Evolutionary conservation across 2,113 vertebrate genomes (phyloP).

Genomic region (Muntiacus reevesi): DNA sequence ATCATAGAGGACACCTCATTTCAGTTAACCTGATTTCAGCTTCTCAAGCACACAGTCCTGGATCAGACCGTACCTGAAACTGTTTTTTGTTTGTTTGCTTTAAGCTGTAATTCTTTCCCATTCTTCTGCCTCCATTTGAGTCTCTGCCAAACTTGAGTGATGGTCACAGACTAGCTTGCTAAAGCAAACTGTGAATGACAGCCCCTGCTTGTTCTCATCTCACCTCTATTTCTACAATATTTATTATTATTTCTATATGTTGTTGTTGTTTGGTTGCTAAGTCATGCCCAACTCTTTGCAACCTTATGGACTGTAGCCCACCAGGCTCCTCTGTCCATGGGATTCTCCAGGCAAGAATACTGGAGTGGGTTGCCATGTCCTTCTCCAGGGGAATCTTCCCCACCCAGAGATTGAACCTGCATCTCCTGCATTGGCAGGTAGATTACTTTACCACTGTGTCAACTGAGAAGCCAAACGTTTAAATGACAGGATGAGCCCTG

Average conservation of each 20-base stretch:
- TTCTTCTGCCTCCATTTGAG: neutral
- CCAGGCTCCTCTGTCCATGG: neutral
- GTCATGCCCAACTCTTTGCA: neutral
- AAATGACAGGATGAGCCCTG: neutral
- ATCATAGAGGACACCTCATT: accelerated
- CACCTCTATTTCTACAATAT: neutral
- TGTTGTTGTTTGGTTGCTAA: neutral
- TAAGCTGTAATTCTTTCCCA: neutral
- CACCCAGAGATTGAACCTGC: neutral
- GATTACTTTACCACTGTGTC: neutral
- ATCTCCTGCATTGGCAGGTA: neutral
- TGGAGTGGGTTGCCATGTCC: neutral
- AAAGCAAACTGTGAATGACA: neutral
- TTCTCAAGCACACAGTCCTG: neutral
- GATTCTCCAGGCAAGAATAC: neutral
- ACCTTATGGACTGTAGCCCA: neutral
- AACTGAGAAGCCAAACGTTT: neutral
- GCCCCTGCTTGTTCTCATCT: neutral
- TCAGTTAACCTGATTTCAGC: neutral
- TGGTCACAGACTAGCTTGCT: neutral
- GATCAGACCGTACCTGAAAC: neutral
- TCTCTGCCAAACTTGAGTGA: neutral
- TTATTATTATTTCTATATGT: neutral
- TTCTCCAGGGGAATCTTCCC: neutral
- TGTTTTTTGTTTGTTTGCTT: too few relatives aligned